Base-by-base conservation (phyloP, 64 coral and sea anemone species). In the Stylophora pistillata region DNA sequence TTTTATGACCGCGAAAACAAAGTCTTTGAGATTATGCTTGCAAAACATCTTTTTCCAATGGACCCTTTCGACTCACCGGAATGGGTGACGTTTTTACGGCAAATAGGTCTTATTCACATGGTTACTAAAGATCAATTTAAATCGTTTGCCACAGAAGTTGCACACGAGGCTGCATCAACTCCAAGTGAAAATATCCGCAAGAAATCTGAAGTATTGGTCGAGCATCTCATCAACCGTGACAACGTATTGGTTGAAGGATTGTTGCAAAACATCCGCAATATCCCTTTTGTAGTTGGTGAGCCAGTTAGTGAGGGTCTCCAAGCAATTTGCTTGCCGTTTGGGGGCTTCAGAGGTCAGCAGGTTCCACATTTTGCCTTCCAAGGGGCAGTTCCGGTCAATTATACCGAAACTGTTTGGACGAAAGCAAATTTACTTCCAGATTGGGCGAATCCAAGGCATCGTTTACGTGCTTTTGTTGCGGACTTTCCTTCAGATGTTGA, bases 1-100 rank as follows among this genome's bases (percentile, higher is more conserved):
- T 91, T 86, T 78, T 91, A 55, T 41, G 89, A 91, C 56, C 89
- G 73, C 20, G 9, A 1, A 7, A 62, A 53, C 13, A 73, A 78
- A 23, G 89, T 91, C 27, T 91, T 91, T 72, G 2, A 31, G 2
- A 30, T 20, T 14, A 91, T 91, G 89, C 71, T 91, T 23, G 3
- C 17, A 30, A 13, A 52, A 54, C 53, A 5, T 15, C 10, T 15
- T 0, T 91, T 86, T 33, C 89, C 81, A 55, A 12, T 73, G 10
- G 15, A 74, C 29, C 89, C 81, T 17, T 86, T 86, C 56, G 21
- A 60, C 15, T 55, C 53, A 0, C 1, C 21, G 14, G 26, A 91
- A 30, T 91, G 81, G 89, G 10, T 91, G 12, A 28, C 37, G 52
- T 74, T 91, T 71, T 60, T 91, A 11, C 52, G 56, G 11, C 62